Conservation (phyloP, 2,888 invertebrate genomes). For the Lottia scabra region DNA sequence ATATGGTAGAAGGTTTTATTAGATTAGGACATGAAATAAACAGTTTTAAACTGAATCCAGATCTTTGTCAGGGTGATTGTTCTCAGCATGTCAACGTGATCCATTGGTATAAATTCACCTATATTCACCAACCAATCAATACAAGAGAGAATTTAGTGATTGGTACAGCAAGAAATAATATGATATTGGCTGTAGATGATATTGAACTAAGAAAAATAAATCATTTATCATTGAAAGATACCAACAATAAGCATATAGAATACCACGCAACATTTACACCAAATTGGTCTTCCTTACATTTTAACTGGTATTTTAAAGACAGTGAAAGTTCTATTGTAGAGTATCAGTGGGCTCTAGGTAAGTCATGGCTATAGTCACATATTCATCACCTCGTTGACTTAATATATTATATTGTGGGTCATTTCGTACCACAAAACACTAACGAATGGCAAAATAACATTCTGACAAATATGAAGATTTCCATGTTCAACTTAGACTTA, state of each 20-base stretch:
- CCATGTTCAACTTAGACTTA: too few relatives aligned
- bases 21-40: slow-evolving; percentile 24
- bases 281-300: slow-evolving; percentile 24
- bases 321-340: slow-evolving; percentile 19
- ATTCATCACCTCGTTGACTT: too few relatives aligned
- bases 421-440: too few relatives aligned
- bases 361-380: neutral
- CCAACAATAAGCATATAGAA: neutral
- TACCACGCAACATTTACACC: slow-evolving; percentile 19
- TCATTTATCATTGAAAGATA: slow-evolving; percentile 4
- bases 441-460: too few relatives aligned
- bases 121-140: neutral
- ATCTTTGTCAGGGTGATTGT: slow-evolving; percentile 22
- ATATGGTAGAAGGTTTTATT: slow-evolving; percentile 23
- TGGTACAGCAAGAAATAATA: neutral
- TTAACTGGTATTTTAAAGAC: slow-evolving; percentile 26
- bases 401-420: too few relatives aligned
- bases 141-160: neutral
- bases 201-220: slow-evolving; percentile 9
- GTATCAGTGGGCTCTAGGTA: slow-evolving; percentile 28
- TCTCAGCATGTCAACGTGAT: slow-evolving; percentile 18
- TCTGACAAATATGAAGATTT: too few relatives aligned
- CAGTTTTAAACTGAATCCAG: slow-evolving; percentile 24
- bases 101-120: slow-evolving; percentile 22
- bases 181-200: slow-evolving; percentile 16